These are phyloP conservation scores for Hippocampus barbouri DNA, from an alignment of 2,113 vertebrate species.

Conservation along the genomic window DNA sequence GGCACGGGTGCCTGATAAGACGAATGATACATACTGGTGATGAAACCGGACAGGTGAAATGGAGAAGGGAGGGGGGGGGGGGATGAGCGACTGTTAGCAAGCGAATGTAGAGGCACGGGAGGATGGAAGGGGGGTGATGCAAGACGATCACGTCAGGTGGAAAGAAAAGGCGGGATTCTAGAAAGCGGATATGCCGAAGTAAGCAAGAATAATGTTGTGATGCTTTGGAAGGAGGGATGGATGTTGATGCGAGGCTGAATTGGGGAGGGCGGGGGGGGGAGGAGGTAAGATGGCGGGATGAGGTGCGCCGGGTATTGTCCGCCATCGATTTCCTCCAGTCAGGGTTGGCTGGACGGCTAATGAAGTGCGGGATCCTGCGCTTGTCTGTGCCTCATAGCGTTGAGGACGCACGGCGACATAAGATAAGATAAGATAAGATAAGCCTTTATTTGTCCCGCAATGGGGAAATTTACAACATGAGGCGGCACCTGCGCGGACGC, in stretches of 20 bases:
- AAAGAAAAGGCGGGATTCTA: constrained; percentile 9
- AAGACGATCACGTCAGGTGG: constrained; percentile 14
- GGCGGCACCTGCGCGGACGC: constrained; percentile 27
- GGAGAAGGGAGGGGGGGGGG: constrained; percentile 22
- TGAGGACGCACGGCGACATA: constrained; percentile 43
- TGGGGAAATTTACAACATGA: no score
- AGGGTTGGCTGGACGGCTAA: constrained; percentile 63
- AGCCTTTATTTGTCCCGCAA: no score
- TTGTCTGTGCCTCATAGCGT: constrained; percentile 54
- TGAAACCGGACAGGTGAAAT: constrained; percentile 55
- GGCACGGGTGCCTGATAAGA: constrained; percentile 38
- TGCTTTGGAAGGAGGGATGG: not conserved
- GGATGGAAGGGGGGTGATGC: constrained; percentile 5
- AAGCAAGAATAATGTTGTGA: constrained; percentile 1
- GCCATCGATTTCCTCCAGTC: constrained; percentile 68
- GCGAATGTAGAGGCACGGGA: not conserved
- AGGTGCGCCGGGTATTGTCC: constrained; percentile 61
- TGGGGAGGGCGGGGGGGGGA: constrained; percentile 7
- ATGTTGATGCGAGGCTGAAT: constrained; percentile 4
- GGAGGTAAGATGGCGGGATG: constrained; percentile 33
- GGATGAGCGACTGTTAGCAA: not conserved
- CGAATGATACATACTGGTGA: constrained; percentile 47
- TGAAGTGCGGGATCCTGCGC: constrained; percentile 66
- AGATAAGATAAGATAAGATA: no score
- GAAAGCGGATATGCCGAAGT: constrained; percentile 6